Base-by-base conservation (phyloP, 2,888 invertebrate genomes). In the Dynastes grantii region DNA sequence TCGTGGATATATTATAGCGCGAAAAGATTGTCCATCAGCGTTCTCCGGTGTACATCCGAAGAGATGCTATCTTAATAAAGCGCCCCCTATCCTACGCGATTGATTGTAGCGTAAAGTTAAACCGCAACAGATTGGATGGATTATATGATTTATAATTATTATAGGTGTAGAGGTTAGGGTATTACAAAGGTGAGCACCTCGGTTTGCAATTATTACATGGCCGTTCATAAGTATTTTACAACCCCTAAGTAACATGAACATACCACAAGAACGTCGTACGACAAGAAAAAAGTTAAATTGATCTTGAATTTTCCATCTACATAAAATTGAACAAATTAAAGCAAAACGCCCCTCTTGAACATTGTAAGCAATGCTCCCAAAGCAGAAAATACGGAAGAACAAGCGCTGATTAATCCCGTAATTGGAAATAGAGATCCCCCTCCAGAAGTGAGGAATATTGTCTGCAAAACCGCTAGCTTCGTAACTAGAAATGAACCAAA, bases 381-480 rank as follows among this genome's bases (percentile, higher is more conserved):
- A 53, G 85, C 84, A 70, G 85, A 85, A 68, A 82, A 83, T n/a
- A 84, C 80, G 75, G 83, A 84, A 51, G 82, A 87, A 45, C 83
- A 87, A 13, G 85, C 85, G 22, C 88, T 88, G 0, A 87, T 88
- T 68, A 89, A 89, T 82, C 87, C 93, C 0, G 90, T 93, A 65
- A 92, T 99, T 83, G 99, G 99, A 84, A 98, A 99, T 82, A 99
- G 99, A 86, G 99, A 99, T 90, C 99, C 99, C 80, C 99, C 99
- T 13, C 99, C 99, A 80, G 99, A 99, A 93, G 98, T 99, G 88
- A 94, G 99, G 91, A 99, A 99, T 91, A 99, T 99, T 90, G 99
- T 99, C 85, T 99, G 99, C 90, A 99, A 99, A 90, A 99, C 99
- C 85, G 99, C 99, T 2, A 97, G 97, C 90, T 99, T 99, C 87